phyloP scores from a whole-genome alignment of 2,797 vertebrate genomes.

The Tadarida brasiliensis region DNA sequence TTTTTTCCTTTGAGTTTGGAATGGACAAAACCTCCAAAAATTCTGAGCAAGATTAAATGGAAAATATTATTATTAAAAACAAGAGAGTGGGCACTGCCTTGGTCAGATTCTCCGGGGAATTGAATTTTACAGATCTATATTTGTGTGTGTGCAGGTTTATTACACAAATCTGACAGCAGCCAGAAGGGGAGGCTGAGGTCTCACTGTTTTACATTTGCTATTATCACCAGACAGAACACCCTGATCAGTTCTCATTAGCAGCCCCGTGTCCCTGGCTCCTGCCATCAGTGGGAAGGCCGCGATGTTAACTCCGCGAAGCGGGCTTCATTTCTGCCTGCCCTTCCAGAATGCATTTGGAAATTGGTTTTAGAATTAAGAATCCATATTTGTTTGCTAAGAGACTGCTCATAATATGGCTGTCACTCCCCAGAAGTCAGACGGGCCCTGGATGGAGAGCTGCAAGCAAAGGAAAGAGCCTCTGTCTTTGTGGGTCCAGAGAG shows the following conservation, averaged over 20 bases:
- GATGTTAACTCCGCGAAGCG: conserved; percentile 6
- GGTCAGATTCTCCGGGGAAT: conserved; percentile 72
- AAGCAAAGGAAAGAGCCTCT: background rate
- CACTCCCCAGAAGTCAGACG: background rate
- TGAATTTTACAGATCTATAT: conserved; percentile 37
- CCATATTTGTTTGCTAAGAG: conserved; percentile 64
- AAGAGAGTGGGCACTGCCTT: conserved; percentile 71
- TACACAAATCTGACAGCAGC: conserved; percentile 74
- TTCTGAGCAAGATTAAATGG: conserved; percentile 87
- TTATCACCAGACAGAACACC: conserved; percentile 50
- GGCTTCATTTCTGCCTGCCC: conserved; percentile 59
- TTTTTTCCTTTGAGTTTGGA: conserved; percentile 85
- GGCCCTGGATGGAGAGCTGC: background rate
- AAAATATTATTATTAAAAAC: conserved; percentile 88
- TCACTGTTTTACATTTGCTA: conserved; percentile 68
- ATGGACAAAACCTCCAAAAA: conserved; percentile 85
- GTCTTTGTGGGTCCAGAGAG: background rate
- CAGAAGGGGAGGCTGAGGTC: conserved; percentile 41
- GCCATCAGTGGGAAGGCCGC: conserved; percentile 42
- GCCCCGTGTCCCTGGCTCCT: conserved; percentile 33
- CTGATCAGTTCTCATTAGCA: conserved; percentile 69
- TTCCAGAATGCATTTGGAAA: conserved; percentile 56
- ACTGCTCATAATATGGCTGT: background rate
- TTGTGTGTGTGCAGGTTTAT: conserved; percentile 70
- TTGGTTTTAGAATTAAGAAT: conserved; percentile 77